Evolutionary conservation across 2,797 vertebrate species (phyloP), one percentile per base, ranked within the genome.

Genomic region (Buphagus erythrorhynchus): DNA sequence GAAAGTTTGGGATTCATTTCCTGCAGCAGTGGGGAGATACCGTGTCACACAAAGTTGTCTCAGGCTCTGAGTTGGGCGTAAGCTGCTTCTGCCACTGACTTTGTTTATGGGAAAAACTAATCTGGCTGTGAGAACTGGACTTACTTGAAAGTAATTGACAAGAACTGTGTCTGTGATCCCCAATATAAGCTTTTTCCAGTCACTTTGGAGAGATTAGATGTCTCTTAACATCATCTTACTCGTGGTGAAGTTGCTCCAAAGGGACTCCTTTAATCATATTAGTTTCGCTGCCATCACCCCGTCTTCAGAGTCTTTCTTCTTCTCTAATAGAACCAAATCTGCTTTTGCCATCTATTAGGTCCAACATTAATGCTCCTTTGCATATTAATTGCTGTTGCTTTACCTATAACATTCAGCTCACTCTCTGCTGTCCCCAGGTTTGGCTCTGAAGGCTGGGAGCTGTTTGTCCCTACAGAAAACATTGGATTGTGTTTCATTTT

Each of bases 151-250:
- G 89, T 91, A 86, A 94, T 88, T 93, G 92, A 91, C 92, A 87
- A 59, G 91, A 89, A 28, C 95, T 92, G 63, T 67, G 91, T 17
- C 94, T 85, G 77, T 93, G 93, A 97, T 96, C 93, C 94, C 84
- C 88, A 88, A 35, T 91, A 73, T 94, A 86, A 96, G 96, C 95
- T 91, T 93, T 96, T 93, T 74, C 62, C 84, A 96, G 93, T 89
- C 91, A 95, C 86, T 96, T 94, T 93, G 95, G 84, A 85, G 91
- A 97, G 95, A 96, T 96, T 94, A 96, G 94, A 88, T 96, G 95
- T 95, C 89, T 95, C 87, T 96, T 92, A 96, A 92, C 91, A 93
- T 97, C 95, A 78, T 96, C 84, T 91, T 86, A 52, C 75, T 61
- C 16, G 65, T 84, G 72, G 81, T 87, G 89, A 96, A 96, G 91